Evolutionary conservation across 2,113 vertebrate species (phyloP).

Genomic region (Carassius gibelio): DNA sequence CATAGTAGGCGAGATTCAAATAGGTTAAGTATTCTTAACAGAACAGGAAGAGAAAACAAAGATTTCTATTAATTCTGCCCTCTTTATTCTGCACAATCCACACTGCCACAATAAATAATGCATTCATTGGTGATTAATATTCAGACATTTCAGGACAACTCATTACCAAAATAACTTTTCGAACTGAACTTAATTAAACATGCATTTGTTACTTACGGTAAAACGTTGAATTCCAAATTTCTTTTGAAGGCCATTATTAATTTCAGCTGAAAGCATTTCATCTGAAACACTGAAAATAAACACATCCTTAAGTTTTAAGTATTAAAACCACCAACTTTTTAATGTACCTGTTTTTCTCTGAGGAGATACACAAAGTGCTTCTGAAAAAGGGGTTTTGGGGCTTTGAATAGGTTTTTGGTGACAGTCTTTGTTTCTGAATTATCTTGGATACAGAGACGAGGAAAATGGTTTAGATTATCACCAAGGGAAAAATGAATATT

Average conservation of each 20-base stretch:
- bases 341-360: not conserved
- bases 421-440: not conserved
- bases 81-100: conserved; percentile 42
- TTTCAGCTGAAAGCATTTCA: conserved; percentile 20
- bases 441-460: not conserved
- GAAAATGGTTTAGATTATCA: not conserved
- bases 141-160: conserved; percentile 67
- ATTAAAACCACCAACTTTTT: not conserved
- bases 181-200: conserved; percentile 72
- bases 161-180: conserved; percentile 69
- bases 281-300: not conserved
- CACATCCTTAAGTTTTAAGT: not conserved
- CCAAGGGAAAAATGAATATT: not conserved
- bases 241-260: conserved; percentile 49
- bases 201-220: conserved; percentile 68
- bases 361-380: not conserved
- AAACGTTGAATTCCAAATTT: conserved; percentile 74
- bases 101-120: conserved; percentile 67
- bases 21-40: conserved; percentile 18
- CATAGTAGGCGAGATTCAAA: conserved; percentile 50
- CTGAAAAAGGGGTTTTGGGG: not conserved
- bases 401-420: not conserved
- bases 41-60: conserved; percentile 32
- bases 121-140: conserved; percentile 64
- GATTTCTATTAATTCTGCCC: not conserved